phyloP scores from a whole-genome alignment of 2,888 invertebrate genomes.

The Sinohyriopsis cumingii region DNA sequence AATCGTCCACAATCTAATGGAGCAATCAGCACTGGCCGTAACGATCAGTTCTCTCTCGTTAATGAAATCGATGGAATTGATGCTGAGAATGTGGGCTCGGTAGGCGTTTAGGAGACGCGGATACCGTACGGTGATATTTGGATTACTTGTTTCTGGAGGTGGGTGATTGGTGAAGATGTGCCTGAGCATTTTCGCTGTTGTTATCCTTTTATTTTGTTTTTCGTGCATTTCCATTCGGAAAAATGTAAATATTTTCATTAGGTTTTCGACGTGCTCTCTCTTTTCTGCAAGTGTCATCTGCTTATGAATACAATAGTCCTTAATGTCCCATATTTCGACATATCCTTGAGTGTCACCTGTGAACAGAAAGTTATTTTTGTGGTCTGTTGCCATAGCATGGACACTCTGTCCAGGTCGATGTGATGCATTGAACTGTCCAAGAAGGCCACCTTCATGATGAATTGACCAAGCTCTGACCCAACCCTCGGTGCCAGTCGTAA shows the following conservation, averaged over 20 bases:
- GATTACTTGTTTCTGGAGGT: constrained; percentile 49
- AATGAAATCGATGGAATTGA: constrained; percentile 81
- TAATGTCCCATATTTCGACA: constrained; percentile 85
- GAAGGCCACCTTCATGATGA: constrained; percentile 81
- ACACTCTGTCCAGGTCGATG: constrained; percentile 78
- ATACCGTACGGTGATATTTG: constrained; percentile 44
- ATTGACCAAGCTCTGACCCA: constrained; percentile 86
- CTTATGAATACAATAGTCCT: constrained; percentile 78
- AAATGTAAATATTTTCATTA: constrained; percentile 47
- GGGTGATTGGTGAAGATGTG: constrained; percentile 40
- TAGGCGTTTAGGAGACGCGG: constrained; percentile 72
- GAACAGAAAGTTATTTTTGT: constrained; percentile 79
- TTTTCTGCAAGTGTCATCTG: constrained; percentile 24
- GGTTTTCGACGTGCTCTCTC: constrained; percentile 27
- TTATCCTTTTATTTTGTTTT: constrained; percentile 12
- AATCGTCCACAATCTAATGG: constrained; percentile 72
- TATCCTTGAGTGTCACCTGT: constrained; percentile 79
- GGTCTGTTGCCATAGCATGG: constrained; percentile 81
- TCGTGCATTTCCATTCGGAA: constrained; percentile 40
- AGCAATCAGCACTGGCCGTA: constrained; percentile 81
- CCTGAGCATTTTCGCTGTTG: constrained; percentile 22
- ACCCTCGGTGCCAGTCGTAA: constrained; percentile 84
- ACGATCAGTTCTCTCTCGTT: constrained; percentile 80
- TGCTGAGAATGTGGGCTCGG: constrained; percentile 80
- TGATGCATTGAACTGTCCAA: constrained; percentile 81